Percentiles rank a stretch among this genome's conserved stretches.
phyloP scores from a whole-genome alignment of 1,140 invertebrate genomes.

The Drosophila tropicalis region DNA sequence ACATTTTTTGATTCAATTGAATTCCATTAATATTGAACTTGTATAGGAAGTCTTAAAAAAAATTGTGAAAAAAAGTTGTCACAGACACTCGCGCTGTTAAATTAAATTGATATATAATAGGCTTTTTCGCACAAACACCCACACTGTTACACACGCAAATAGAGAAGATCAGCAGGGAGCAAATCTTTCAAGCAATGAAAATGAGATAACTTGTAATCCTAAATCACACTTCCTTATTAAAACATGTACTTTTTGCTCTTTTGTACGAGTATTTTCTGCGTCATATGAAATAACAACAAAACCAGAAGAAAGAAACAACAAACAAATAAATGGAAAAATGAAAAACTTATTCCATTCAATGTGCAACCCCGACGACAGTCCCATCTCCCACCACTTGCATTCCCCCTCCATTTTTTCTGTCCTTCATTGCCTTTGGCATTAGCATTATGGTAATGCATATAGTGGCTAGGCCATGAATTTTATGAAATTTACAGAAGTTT shows the following conservation, averaged over 20 bases:
- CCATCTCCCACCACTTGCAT: neutral
- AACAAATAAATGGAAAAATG: conserved; percentile 6
- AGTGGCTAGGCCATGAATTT: conserved; percentile 46
- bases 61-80: conserved; percentile 8
- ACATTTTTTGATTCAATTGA: conserved; percentile 1
- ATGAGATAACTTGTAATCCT: neutral
- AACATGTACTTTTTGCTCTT: neutral
- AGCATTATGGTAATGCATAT: conserved; percentile 67
- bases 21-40: conserved; percentile 7
- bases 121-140: neutral
- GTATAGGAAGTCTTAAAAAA: conserved; percentile 2
- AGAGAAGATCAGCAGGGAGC: neutral
- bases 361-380: neutral
- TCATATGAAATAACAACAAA: conserved; percentile 16
- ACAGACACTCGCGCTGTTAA: neutral
- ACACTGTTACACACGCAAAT: neutral
- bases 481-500: conserved; percentile 41
- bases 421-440: conserved; percentile 7
- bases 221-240: neutral
- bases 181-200: conserved; percentile 1
- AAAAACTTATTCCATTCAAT: conserved; percentile 50
- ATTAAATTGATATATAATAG: neutral
- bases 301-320: neutral
- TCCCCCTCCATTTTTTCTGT: neutral
- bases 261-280: no score